These are phyloP conservation scores for Erpornis zantholeuca DNA, from an alignment of 2,113 vertebrate species.

Conservation along the genomic window DNA sequence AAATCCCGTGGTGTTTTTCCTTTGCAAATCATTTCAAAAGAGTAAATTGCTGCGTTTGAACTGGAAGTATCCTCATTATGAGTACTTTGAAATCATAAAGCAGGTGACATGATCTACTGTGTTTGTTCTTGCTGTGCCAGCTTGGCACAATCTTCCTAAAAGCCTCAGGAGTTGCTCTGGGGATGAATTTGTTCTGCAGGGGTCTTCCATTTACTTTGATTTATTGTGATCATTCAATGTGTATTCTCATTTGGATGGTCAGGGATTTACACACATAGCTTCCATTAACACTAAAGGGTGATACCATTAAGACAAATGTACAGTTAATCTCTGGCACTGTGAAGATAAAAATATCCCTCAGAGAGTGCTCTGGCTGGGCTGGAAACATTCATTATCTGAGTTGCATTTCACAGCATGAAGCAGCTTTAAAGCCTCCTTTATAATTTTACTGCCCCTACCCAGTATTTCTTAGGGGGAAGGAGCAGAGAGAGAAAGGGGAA, in stretches of 20 bases:
- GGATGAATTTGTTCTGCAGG: constrained; percentile 30
- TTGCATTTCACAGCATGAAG: not conserved
- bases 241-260: constrained; percentile 53
- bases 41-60: not conserved
- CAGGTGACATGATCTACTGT: not conserved
- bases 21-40: not conserved
- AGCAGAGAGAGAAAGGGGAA: not conserved
- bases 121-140: constrained; percentile 4
- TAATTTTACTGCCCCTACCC: not conserved
- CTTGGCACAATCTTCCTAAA: constrained; percentile 8
- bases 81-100: not conserved
- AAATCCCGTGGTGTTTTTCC: not conserved
- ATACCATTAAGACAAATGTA: constrained; percentile 52
- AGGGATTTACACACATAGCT: constrained; percentile 61
- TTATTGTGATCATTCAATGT: constrained; percentile 33
- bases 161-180: constrained; percentile 9
- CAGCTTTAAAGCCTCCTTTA: not conserved
- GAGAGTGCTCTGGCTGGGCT: not conserved
- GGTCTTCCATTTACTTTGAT: constrained; percentile 62
- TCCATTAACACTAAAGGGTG: constrained; percentile 59
- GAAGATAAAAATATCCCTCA: constrained; percentile 47
- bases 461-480: not conserved
- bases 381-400: not conserved
- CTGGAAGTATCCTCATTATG: not conserved
- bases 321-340: constrained; percentile 50